Base-by-base conservation (phyloP, 2,888 invertebrate genomes). In the Odontocerum albicorne region DNA sequence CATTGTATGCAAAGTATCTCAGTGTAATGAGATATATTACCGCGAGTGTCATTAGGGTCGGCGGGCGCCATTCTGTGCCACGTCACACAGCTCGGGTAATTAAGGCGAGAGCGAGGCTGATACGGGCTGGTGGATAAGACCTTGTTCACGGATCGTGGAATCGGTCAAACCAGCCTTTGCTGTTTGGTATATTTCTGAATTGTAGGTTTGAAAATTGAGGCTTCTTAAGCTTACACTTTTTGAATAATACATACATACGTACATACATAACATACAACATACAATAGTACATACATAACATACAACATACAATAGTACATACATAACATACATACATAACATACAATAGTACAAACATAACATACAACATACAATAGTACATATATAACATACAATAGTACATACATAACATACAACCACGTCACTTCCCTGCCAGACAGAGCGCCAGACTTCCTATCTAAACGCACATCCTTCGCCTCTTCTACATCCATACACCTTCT, bases 1-100 rank as follows among this genome's bases (percentile, higher is more conserved):
- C 53, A 57, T 57, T 57, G 57, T 57, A 57, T 57, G 57, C 57
- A 49, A 57, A 57, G 43, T 52, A 44, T 49, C 31, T 47, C 43
- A 38, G 31, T 22, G 57, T 57, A 57, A 57, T 57, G 57, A 57
- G 57, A 49, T 55, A 55, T 47, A 27, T 27, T 27, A 27, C 32
- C 15, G 36, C 43, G 45, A 45, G 43, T 39, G 50, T 50, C 55
- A 47, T 50, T 55, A 50, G 38, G 52, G 52, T 44, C 50, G 50
- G 42, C 42, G 50, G 50, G n/a, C 35, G 13, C 35, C n/a, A n/a
- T 19, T 35, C 19, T 6, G 32, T 20, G 33, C 20, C 13, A 20
- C 35, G 35, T 35, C 17, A 20, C 19, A 13, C 35, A 36, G 21
- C 15, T 12, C 16, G 15, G 8, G 20, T 31, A 32, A 16, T 31